Base-by-base conservation (phyloP, 2,797 vertebrate species). In the Astyanax mexicanus region DNA sequence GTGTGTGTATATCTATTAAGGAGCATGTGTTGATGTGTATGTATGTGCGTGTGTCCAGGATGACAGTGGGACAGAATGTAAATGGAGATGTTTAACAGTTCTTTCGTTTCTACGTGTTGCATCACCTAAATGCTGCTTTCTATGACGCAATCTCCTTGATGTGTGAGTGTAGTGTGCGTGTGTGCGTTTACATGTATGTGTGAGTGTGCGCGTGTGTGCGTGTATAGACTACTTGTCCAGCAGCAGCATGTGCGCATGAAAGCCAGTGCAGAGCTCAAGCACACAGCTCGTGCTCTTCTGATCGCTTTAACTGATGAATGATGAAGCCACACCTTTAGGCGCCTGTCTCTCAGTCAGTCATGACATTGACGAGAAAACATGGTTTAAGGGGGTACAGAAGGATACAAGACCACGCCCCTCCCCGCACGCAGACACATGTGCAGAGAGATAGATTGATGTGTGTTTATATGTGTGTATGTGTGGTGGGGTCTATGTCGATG, bases 301-400 rank as follows among this genome's bases (percentile, higher is more conserved):
- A 23, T 38, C 35, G 65, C 3, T 23, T 13, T 55, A 13, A 27
- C n/a, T 51, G 57, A 40, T 25, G 42, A 23, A 10, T 27, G 29
- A 10, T 27, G 29, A 32, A 57, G 54, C 54, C 32, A 19, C 35
- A 40, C 58, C 58, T 37, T 38, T 37, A n/a, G 19, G 60, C 8
- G n/a, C 13, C 29, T 9, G 15, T 32, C 42, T 13, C 29, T 21
- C 3, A 15, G 6, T 21, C 3, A 15, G 6, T n/a, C n/a, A 27
- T 67, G 64, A 49, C 58, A 61, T 61, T 49, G 44, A 66, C 40
- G 62, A 9, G 42, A n/a, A 44, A 67, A 49, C 15, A 19, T 47
- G 25, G 38, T 62, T 11, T 13, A n/a, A 29, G 13, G 13, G 57
- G 11, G 52, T 4, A 8, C 11, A 21, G 8, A 19, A 17, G 44